Conservation (phyloP, 1,140 invertebrate genomes). For the Panagrolaimus sp. region DNA sequence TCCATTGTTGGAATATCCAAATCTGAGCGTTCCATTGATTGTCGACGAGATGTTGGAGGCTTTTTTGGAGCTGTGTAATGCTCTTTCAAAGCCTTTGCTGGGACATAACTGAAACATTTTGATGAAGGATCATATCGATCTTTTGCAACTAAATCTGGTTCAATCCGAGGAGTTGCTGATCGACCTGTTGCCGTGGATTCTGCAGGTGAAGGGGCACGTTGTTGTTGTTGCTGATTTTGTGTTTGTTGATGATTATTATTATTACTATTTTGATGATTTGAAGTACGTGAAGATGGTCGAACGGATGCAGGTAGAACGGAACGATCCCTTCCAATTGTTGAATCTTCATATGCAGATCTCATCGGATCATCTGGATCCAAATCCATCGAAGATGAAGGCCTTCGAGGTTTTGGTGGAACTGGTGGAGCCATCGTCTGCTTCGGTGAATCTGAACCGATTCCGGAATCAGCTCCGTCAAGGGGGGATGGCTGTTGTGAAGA, state of each 20-base stretch:
- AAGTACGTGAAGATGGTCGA: slow-evolving; percentile 28
- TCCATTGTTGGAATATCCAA: slow-evolving; percentile 25
- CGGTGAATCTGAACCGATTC: slow-evolving; percentile 50
- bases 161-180: slow-evolving; percentile 40
- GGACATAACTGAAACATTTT: slow-evolving; percentile 59
- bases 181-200: slow-evolving; percentile 17
- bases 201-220: neutral
- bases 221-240: neutral
- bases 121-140: slow-evolving; percentile 58
- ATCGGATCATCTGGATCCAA: slow-evolving; percentile 35
- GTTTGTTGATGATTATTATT: neutral
- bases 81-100: slow-evolving; percentile 57
- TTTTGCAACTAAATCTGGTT: slow-evolving; percentile 56
- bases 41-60: slow-evolving; percentile 21
- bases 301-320: slow-evolving; percentile 52
- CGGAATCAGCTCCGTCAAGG: slow-evolving; percentile 48
- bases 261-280: slow-evolving; percentile 20
- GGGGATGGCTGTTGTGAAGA: slow-evolving; percentile 16
- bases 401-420: slow-evolving; percentile 49
- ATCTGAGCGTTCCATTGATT: slow-evolving; percentile 19
- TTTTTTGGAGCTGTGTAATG: slow-evolving; percentile 51
- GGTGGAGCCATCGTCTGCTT: slow-evolving; percentile 40
- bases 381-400: slow-evolving; percentile 22
- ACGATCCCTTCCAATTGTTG: slow-evolving; percentile 33
- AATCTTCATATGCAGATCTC: slow-evolving; percentile 33